Evolutionary conservation across 2,113 vertebrate genomes (phyloP).

Genomic region (Pampusana beccarii): DNA sequence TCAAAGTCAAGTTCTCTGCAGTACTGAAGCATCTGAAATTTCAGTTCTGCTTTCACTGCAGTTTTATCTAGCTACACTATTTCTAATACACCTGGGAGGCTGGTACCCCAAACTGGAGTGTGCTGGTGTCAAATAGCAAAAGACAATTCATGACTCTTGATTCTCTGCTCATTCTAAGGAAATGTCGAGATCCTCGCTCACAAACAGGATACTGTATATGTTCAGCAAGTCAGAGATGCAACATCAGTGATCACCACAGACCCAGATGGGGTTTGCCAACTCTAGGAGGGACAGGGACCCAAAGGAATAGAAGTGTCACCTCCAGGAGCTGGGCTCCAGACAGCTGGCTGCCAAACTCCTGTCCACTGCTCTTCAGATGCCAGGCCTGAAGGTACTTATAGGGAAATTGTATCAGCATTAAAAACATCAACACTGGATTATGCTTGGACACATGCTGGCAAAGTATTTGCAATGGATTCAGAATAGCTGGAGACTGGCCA

Average conservation of each 20-base stretch:
- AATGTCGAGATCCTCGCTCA: neutral
- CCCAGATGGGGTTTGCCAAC: neutral
- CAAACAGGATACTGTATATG: neutral
- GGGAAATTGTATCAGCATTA: conserved; percentile 10
- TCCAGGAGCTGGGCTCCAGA: neutral
- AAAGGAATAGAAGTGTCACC: neutral
- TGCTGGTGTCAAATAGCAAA: neutral
- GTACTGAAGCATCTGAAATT: neutral
- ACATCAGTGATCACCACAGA: neutral
- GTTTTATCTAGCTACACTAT: neutral
- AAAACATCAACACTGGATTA: conserved; percentile 23
- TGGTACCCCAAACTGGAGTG: neutral
- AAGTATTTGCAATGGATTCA: conserved; percentile 33
- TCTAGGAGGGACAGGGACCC: neutral
- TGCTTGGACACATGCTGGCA: conserved; percentile 26
- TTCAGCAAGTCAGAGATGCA: neutral
- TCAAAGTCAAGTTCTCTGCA: neutral
- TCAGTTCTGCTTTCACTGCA: neutral
- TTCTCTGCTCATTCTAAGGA: neutral
- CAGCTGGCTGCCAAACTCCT: neutral
- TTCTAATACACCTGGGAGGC: neutral
- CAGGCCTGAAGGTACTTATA: neutral
- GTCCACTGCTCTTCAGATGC: neutral
- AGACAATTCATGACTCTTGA: neutral
- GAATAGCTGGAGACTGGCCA: conserved; percentile 27